phyloP scores from a whole-genome alignment of 2,113 vertebrate genomes.

The Pterocles burchelli region DNA sequence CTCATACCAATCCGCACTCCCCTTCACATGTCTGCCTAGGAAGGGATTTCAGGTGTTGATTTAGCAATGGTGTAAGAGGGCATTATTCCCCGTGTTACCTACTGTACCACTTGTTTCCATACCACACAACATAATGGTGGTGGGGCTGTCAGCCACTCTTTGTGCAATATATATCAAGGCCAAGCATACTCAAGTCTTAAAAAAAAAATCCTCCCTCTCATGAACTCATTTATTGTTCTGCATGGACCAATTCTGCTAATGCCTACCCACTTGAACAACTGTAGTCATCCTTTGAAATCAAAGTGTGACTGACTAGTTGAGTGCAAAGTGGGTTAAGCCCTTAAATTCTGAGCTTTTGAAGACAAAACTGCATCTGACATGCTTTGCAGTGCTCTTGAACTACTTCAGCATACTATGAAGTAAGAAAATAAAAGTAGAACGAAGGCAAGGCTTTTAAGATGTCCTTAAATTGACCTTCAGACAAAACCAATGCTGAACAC shows the following conservation, averaged over 20 bases:
- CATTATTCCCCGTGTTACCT: neutral
- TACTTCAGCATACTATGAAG: neutral
- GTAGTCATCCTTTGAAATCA: conserved; percentile 1
- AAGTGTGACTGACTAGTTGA: neutral
- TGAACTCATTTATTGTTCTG: neutral
- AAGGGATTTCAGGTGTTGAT: neutral
- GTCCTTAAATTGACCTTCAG: neutral
- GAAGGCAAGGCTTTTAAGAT: neutral
- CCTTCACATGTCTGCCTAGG: neutral
- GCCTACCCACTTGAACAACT: neutral
- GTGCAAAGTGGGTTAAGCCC: conserved; percentile 17
- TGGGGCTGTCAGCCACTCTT: neutral
- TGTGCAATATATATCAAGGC: neutral
- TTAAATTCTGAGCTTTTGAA: conserved; percentile 27
- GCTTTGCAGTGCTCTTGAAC: conserved; percentile 12
- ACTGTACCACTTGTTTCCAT: neutral
- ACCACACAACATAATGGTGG: neutral
- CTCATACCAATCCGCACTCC: neutral
- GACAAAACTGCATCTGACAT: neutral
- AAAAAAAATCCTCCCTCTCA: neutral
- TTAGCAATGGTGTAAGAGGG: neutral
- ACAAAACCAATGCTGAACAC: neutral
- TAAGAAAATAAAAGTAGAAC: neutral
- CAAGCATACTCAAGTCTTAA: neutral
- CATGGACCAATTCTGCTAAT: neutral